A percentile compares a stretch with the other conserved stretches of the same genome.
These are phyloP conservation scores for Lithophane leautieri DNA, from an alignment of 2,888 invertebrate genomes.

Conservation along the genomic window DNA sequence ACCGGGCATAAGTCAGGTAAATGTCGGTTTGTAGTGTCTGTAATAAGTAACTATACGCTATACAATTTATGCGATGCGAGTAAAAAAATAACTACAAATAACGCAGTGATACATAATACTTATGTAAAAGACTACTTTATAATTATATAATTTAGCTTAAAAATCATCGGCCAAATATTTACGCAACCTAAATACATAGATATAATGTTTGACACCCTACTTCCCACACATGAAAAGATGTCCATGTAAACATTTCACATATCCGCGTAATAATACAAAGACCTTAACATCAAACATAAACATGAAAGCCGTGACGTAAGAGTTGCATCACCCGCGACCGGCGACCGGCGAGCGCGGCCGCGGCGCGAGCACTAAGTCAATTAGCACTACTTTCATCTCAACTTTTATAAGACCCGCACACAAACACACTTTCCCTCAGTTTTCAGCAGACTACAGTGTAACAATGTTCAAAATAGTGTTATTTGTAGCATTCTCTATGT, in stretches of 20 bases:
- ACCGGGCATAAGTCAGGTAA: neutral
- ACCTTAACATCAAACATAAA: slow-evolving; percentile 46
- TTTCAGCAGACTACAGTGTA: slow-evolving; percentile 68
- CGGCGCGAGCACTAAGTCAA: slow-evolving; percentile 79
- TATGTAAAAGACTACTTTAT: slow-evolving; percentile 2
- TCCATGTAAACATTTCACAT: slow-evolving; percentile 42
- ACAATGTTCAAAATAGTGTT: slow-evolving; percentile 61
- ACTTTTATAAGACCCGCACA: slow-evolving; percentile 82
- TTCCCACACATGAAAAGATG: slow-evolving; percentile 40
- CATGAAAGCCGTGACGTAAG: slow-evolving; percentile 69
- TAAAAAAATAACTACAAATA: neutral
- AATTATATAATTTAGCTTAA: neutral
- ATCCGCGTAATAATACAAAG: slow-evolving; percentile 48
- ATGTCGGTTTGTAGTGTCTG: neutral
- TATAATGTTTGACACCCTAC: slow-evolving; percentile 19
- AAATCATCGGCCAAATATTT: slow-evolving; percentile 28
- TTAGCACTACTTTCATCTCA: slow-evolving; percentile 84
- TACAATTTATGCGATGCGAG: neutral
- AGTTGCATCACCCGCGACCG: slow-evolving; percentile 61
- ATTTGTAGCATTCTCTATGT: slow-evolving; percentile 58
- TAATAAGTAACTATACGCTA: neutral
- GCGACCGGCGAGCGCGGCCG: slow-evolving; percentile 50
- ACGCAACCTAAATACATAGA: slow-evolving; percentile 23
- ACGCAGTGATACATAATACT: neutral
- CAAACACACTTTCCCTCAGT: slow-evolving; percentile 80